Conservation (phyloP, 2,888 invertebrate species). For the Oxycera nigricornis region DNA sequence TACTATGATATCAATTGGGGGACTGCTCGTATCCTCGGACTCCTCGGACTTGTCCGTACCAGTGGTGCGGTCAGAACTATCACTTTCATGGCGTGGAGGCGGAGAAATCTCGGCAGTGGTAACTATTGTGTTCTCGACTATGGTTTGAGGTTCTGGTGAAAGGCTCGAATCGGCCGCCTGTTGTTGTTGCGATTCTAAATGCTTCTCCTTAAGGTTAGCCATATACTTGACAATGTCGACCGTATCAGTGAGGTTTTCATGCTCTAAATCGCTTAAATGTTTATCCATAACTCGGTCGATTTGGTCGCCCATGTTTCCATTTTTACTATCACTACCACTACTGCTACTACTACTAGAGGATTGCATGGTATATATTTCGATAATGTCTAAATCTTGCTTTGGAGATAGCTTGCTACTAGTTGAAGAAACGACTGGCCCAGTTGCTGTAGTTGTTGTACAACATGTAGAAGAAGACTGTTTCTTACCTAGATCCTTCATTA, state of each 20-base stretch:
- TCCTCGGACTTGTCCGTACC: slow-evolving; percentile 57
- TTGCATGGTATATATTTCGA: slow-evolving; percentile 60
- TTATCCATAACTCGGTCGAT: slow-evolving; percentile 60
- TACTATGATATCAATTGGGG: slow-evolving; percentile 52
- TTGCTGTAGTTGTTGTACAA: slow-evolving; percentile 48
- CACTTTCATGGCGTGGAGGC: slow-evolving; percentile 59
- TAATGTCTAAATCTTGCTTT: slow-evolving; percentile 60
- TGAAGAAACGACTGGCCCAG: slow-evolving; percentile 15
- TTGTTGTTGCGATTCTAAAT: slow-evolving; percentile 57
- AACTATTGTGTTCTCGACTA: slow-evolving; percentile 59
- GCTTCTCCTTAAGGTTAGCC: slow-evolving; percentile 61
- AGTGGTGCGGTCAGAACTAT: slow-evolving; percentile 53
- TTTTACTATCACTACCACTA: slow-evolving; percentile 47
- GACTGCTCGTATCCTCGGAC: slow-evolving; percentile 47
- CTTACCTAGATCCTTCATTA: slow-evolving; percentile 91
- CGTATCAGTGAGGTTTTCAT: slow-evolving; percentile 58
- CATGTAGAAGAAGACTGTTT: slow-evolving; percentile 51
- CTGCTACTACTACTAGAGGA: slow-evolving; percentile 52
- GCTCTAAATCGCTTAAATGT: slow-evolving; percentile 61
- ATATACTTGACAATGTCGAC: slow-evolving; percentile 62
- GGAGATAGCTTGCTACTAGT: slow-evolving; percentile 54
- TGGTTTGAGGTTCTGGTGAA: slow-evolving; percentile 60
- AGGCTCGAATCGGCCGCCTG: slow-evolving; percentile 57
- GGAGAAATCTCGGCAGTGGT: slow-evolving; percentile 55
- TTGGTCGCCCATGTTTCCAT: slow-evolving; percentile 52